Conservation (phyloP, 2,113 vertebrate genomes). For the Phrynocephalus versicolor region DNA sequence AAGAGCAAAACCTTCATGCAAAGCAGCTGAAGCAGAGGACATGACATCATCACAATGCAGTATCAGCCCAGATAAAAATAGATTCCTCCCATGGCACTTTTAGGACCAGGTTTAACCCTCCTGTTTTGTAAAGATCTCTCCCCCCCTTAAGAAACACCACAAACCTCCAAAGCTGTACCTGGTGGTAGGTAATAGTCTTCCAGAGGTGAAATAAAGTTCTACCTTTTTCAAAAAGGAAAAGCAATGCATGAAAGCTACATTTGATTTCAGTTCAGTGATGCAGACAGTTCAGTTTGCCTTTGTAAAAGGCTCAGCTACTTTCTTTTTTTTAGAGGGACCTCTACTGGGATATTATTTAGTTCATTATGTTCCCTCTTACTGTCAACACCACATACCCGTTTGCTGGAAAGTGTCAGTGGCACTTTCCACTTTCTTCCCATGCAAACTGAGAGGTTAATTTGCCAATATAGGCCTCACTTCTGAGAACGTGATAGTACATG, state of each 20-base stretch:
- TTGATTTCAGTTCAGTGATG: not conserved
- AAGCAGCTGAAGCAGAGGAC: not conserved
- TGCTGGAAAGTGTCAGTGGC: not conserved
- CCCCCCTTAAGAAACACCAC: constrained; percentile 7
- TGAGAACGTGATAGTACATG: not conserved
- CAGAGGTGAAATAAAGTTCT: constrained; percentile 59
- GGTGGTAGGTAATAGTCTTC: constrained; percentile 65
- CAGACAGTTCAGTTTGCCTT: not conserved
- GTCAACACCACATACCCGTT: too few species aligned
- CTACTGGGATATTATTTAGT: not conserved
- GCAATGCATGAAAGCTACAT: not conserved
- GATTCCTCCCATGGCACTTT: not conserved
- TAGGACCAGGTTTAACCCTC: not conserved
- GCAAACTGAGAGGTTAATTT: not conserved
- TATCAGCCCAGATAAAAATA: not conserved
- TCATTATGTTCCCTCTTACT: not conserved
- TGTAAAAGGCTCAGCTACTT: not conserved
- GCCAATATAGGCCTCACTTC: not conserved
- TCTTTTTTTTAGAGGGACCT: not conserved
- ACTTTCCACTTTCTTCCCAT: not conserved
- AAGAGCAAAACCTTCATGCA: not conserved
- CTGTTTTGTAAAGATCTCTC: constrained; percentile 26
- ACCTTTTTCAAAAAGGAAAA: constrained; percentile 35
- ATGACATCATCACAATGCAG: not conserved
- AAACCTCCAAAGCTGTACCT: constrained; percentile 56